Base-by-base conservation (phyloP, 2,797 vertebrate genomes). In the Schizopygopsis pylzovi region DNA sequence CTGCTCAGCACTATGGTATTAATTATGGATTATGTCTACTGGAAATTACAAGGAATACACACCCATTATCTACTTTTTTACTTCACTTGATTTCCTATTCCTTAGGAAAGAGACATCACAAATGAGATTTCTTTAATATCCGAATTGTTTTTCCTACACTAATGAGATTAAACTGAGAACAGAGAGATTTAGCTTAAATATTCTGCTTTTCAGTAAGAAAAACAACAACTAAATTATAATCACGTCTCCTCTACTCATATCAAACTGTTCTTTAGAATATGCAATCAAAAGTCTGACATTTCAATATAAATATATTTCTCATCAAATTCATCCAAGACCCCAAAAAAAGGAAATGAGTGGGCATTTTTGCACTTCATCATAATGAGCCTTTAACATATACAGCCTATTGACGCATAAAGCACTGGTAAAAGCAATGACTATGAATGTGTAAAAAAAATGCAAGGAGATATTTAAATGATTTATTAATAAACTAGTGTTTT, bases 1-100 rank as follows among this genome's bases (percentile, higher is more conserved):
- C 33, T 77, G 15, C 37, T 77, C n/a, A 49, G 25, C 52, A 83
- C 54, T 37, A 5, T 6, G 59, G 10, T 59, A 43, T 79, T 63
- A 45, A 79, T 79, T 43, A 79, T 79, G 54, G 56, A 79, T 45
- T 61, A 43, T 22, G 59, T 65, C 59, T 80, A 65, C 41, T 20
- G 59, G 78, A 79, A 79, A 47, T 13, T 43, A 47, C 39, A 63
- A 43, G 77, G 2, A 79, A 77, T 39, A 39, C 6, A 78, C 20
- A 39, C 6, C 75, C 8, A 43, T 63, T 79, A 63, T 12, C 15
- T 65, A 25, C 41, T 11, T 67, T 67, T 52, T 47, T 54, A 54
- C 73, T 76, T 52, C 15, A 28, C 25, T 33, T 33, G n/a, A 28
- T 52, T 75, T 75, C 25, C 45, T 28, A 25, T 76, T 52, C 45